Evolutionary conservation across 1,140 invertebrate species (phyloP).

Genomic region (Temnothorax curvispinosus): DNA sequence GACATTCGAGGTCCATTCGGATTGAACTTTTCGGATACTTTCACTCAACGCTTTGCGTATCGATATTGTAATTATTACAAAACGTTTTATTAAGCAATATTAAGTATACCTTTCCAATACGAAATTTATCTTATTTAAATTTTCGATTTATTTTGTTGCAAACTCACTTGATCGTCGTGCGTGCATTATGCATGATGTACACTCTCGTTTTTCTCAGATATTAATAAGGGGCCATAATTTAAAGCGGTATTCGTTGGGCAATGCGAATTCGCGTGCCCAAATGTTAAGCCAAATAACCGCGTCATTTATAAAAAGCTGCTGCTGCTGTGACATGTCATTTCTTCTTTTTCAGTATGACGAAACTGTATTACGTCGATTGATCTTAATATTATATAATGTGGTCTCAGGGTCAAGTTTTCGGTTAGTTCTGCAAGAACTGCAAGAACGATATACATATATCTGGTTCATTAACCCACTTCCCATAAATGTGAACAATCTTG

Average conservation of each 20-base stretch:
- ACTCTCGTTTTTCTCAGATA: background rate
- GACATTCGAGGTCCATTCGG: background rate
- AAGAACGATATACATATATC: background rate
- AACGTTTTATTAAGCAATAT: background rate
- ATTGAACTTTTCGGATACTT: slow-evolving; percentile 18
- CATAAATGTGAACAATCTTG: background rate
- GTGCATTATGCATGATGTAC: background rate
- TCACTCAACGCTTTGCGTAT: background rate
- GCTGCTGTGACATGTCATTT: background rate
- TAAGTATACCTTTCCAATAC: too few relatives aligned
- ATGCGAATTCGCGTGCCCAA: too few relatives aligned
- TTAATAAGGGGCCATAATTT: background rate
- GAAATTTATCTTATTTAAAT: background rate
- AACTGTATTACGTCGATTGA: background rate
- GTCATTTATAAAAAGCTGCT: background rate
- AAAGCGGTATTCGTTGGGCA: background rate
- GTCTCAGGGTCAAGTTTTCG: background rate
- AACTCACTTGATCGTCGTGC: background rate
- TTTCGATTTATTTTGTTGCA: background rate
- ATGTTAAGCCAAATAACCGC: too few relatives aligned
- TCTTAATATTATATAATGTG: background rate
- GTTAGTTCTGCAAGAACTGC: background rate
- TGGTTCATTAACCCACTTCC: background rate
- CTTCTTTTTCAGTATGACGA: background rate
- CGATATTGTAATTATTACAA: background rate